phyloP scores from a whole-genome alignment of 2,888 invertebrate genomes.

The Agrotis ipsilon region DNA sequence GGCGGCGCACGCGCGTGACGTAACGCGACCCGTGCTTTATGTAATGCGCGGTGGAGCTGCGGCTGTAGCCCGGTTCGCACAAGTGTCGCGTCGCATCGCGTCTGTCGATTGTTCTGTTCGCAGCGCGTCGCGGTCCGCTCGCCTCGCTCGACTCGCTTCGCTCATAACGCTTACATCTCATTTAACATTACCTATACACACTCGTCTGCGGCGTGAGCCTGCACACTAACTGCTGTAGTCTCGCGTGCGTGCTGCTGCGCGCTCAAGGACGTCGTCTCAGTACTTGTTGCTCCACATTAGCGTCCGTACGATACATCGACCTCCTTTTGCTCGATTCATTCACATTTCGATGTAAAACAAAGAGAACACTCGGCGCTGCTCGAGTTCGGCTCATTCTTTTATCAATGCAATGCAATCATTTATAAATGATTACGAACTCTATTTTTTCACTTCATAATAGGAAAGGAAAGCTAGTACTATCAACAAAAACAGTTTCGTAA shows the following conservation, averaged over 20 bases:
- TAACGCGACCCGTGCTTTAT: conserved; percentile 43
- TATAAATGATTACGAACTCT: neutral
- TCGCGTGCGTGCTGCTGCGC: conserved; percentile 9
- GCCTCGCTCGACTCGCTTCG: conserved; percentile 50
- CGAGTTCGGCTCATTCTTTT: neutral
- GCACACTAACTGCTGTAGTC: neutral
- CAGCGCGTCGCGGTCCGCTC: conserved; percentile 53
- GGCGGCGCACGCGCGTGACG: conserved; percentile 34
- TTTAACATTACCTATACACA: conserved; percentile 33
- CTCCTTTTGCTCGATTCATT: neutral
- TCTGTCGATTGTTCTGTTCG: conserved; percentile 36
- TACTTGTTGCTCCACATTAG: conserved; percentile 8
- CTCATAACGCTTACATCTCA: conserved; percentile 51
- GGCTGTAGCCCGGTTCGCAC: conserved; percentile 46
- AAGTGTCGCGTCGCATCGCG: conserved; percentile 9
- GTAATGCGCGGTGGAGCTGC: conserved; percentile 36
- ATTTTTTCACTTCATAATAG: neutral
- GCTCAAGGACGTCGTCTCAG: conserved; percentile 24
- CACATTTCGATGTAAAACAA: neutral
- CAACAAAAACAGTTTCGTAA: neutral
- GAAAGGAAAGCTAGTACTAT: neutral
- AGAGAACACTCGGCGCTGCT: neutral
- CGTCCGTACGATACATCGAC: conserved; percentile 1
- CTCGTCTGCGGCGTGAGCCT: neutral
- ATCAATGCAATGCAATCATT: too few species aligned